Base-by-base conservation (phyloP, 2,113 vertebrate genomes). In the Girardinichthys multiradiatus region DNA sequence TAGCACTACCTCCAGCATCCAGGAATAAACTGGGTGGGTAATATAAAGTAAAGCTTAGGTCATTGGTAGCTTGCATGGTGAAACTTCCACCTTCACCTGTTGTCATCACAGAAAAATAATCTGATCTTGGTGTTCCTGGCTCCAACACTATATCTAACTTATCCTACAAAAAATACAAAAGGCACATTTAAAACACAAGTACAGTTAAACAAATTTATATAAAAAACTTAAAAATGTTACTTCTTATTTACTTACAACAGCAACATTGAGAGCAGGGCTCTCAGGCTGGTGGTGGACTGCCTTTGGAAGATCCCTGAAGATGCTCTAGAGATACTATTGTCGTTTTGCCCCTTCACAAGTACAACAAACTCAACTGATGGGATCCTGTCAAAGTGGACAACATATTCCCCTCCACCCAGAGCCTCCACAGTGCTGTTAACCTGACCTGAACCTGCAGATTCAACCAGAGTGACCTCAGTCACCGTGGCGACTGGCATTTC, bases 61-160 rank as follows among this genome's bases (percentile, higher is more conserved):
- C 82, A 51, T 88, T 90, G 61, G 79, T 73, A 6, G 85, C 86
- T 45, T 61, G 68, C 71, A 94, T 84, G 33, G 68, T 82, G 65
- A 91, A 81, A 65, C 80, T 90, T 54, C 89, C 89, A 0, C 63
- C 67, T 2, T 9, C 26, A 13, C 70, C 80, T 0, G 3, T 29
- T 45, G 72, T 77, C 33, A 4, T 66, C 72, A 92, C 82, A 30
- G 86, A 74, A 70, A 94, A 94, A 21, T 75, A 80, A 29, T 93
- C 72, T 9, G 64, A 45, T 42, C 83, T 68, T 0, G 64, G 59
- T 0, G 60, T 70, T 57, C 88, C 90, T 1, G 92, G 89, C 9
- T 65, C 45, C 21, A 89, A 6, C 68, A 83, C 67, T 21, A 4
- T 33, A 0, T 77, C 48, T 11, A 77, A 29, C n/a, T 76, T n/a